A percentile compares a stretch with the other conserved stretches of the same genome.
Conservation (phyloP, 2,113 vertebrate species). For the Eupsittula cactorum region DNA sequence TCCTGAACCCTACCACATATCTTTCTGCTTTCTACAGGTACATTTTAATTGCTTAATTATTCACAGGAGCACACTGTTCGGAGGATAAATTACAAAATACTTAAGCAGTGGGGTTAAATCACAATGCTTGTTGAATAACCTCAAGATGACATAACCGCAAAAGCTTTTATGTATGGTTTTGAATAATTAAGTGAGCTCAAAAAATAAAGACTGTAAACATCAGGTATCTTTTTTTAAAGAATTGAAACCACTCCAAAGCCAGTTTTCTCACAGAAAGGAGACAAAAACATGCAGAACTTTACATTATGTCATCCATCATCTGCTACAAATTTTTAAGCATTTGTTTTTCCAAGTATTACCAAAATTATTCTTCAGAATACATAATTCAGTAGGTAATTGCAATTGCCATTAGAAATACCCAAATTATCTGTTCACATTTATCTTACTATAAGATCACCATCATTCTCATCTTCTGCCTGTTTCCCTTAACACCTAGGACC, state of each 20-base stretch:
- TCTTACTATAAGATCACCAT: too few species aligned
- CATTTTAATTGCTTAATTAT: neutral
- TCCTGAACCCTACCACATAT: fast-evolving
- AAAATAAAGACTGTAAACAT: neutral
- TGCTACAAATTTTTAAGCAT: neutral
- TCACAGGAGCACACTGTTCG: neutral
- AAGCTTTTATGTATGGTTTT: neutral
- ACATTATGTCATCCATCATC: neutral
- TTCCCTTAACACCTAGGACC: neutral
- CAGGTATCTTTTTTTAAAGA: neutral
- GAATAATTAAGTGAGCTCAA: neutral
- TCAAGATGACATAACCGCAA: neutral
- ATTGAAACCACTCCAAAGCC: neutral
- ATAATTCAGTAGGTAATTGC: neutral
- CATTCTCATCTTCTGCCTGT: neutral
- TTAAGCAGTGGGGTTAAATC: neutral
- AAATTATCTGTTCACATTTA: neutral
- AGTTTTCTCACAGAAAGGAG: neutral
- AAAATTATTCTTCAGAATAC: neutral
- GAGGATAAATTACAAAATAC: neutral
- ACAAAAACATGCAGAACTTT: neutral
- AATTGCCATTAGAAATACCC: neutral
- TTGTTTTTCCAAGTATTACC: neutral
- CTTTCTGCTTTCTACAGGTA: neutral
- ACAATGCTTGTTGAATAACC: neutral